Base-by-base conservation (phyloP, 2,888 invertebrate species). In the Eupsilia transversa region DNA sequence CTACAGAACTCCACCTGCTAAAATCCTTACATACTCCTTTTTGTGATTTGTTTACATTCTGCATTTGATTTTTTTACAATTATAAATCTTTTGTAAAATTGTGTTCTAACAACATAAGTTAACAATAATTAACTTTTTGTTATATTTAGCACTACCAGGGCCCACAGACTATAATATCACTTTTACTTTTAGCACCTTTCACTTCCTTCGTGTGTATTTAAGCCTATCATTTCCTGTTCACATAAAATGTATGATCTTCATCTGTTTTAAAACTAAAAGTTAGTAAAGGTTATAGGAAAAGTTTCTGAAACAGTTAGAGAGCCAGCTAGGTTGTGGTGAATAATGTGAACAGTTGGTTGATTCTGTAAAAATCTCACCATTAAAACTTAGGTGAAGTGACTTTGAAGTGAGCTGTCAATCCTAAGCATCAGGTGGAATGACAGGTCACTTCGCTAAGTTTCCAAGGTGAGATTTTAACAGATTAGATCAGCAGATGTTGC, bases 131-230 rank as follows among this genome's bases (percentile, higher is more conserved):
- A n/a, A 41, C n/a, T 54, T n/a, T 1, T 30, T 72, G 27, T 38
- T 7, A 60, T 35, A 33, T 59, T 49, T 49, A 65, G 41, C n/a
- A 38, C 4, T 27, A 23, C 6, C 14, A 3, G 7, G 1, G 9
- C 3, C 14, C 14, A 30, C 23, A 43, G 20, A 56, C 12, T 35
- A 63, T 27, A 38, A 57, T 74, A 71, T 75, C 33, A 80, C 77
- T 83, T 80, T 85, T 87, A 82, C 83, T 77, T 86, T 77, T 77
- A 52, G 46, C 80, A 87, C 74, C 87, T 83, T 87, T 85, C 86
- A 83, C 87, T 83, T 77, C 12, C 10, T 33, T 54, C 7, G n/a
- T 7, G 7, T 33, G 9, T 35, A 49, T 56, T 49, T 60, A 14
- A 38, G 27, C 27, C n/a, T 63, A 38, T 27, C 6, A 64, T 71